These are phyloP conservation scores for Pyrocoelia pectoralis DNA, from an alignment of 2,888 invertebrate genomes.

Conservation along the genomic window DNA sequence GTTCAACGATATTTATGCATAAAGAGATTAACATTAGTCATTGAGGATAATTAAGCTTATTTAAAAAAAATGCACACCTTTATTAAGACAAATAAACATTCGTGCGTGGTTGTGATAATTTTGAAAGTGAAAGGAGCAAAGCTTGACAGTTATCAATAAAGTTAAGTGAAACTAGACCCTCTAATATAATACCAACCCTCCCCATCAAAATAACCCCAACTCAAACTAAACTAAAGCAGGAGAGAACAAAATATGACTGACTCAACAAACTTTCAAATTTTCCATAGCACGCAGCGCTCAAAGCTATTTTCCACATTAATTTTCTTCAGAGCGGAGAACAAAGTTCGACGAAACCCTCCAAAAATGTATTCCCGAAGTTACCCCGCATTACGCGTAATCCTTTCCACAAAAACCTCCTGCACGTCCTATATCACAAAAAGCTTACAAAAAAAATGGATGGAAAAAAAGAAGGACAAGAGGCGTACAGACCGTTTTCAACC, in stretches of 20 bases:
- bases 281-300: slow-evolving; percentile 45
- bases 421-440: slow-evolving; percentile 48
- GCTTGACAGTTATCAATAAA: slow-evolving; percentile 36
- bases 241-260: slow-evolving; percentile 48
- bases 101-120: slow-evolving; percentile 13
- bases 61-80: not conserved
- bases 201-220: slow-evolving; percentile 46
- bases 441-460: slow-evolving; percentile 50
- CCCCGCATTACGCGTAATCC: slow-evolving; percentile 38
- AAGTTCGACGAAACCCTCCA: slow-evolving; percentile 54
- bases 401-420: slow-evolving; percentile 41
- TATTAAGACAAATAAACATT: not conserved
- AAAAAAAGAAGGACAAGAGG: slow-evolving; percentile 44
- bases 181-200: slow-evolving; percentile 40
- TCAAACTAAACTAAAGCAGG: slow-evolving; percentile 43
- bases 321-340: slow-evolving; percentile 50
- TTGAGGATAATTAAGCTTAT: too few relatives aligned
- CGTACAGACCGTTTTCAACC: slow-evolving; percentile 48
- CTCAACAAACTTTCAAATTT: slow-evolving; percentile 52
- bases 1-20: too few relatives aligned
- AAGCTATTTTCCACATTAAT: slow-evolving; percentile 55
- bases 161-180: slow-evolving; percentile 38
- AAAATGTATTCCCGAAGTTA: slow-evolving; percentile 50
- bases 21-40: too few relatives aligned
- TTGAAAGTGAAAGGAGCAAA: slow-evolving; percentile 29